These are phyloP conservation scores for Mormyrus hasselquistii DNA, from an alignment of 2,797 vertebrate species.

Conservation along the genomic window DNA sequence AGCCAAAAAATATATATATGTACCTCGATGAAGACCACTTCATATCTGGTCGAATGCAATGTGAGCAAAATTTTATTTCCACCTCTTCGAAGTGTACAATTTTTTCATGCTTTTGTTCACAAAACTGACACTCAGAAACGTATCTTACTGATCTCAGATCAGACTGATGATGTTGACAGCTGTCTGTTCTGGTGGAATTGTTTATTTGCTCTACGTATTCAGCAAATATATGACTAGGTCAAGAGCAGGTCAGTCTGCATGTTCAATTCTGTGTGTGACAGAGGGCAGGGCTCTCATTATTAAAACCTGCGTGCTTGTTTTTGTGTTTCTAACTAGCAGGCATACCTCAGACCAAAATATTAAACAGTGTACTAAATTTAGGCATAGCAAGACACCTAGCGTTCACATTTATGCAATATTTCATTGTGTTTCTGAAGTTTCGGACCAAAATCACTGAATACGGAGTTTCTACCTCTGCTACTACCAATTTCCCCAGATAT, in stretches of 20 bases:
- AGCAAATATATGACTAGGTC: not conserved
- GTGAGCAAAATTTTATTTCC: not conserved
- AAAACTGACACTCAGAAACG: not conserved
- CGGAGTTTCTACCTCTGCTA: not conserved
- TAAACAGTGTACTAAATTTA: not conserved
- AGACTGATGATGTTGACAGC: not conserved
- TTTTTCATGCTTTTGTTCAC: not conserved
- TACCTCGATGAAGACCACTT: not conserved
- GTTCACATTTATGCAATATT: not conserved
- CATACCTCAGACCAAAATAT: not conserved
- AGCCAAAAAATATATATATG: not conserved
- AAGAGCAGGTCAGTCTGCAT: not conserved
- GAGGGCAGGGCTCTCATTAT: not conserved
- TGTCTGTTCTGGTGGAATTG: not conserved
- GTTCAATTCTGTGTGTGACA: not conserved
- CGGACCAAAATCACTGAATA: not conserved
- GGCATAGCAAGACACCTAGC: not conserved
- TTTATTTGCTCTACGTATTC: not conserved
- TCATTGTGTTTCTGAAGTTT: not conserved
- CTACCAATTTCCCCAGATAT: not conserved
- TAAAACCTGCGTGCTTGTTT: not conserved
- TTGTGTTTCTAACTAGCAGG: not conserved
- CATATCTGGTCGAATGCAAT: not conserved
- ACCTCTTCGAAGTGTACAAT: not conserved
- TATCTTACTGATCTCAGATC: not conserved